Base-by-base conservation (phyloP, 1,140 invertebrate species). In the Brachionus koreanus region DNA sequence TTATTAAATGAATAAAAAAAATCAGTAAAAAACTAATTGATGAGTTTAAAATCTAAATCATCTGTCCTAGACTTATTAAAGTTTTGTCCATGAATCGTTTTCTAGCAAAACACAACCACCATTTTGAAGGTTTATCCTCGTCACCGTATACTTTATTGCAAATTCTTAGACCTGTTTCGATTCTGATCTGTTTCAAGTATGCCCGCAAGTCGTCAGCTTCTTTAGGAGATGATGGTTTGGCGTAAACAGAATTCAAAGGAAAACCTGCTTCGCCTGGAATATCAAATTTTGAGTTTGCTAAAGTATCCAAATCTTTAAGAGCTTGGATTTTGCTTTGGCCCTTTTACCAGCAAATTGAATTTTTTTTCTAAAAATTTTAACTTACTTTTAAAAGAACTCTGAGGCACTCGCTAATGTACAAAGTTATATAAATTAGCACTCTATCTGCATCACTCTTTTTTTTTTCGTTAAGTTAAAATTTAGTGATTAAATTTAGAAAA, bases 41-140 rank as follows among this genome's bases (percentile, higher is more conserved):
- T 57, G 9, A 7, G 0, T 19, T 7, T 19, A 52, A 19, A 49
- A 19, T 77, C 39, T 77, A 77, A 77, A 57, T 77, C 75, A 77
- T 49, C 42, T 82, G 57, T n/a, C 57, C 79, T 16, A 72, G 57
- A n/a, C 65, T 49, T 7, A 63, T 67, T 6, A 82, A 25, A 29
- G 79, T 74, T 82, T 82, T 82, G 86, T 99, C 97, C 97, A 99
- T 98, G 87, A 99, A 99, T 90, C 97, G 97, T 91, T 96, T 97
- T 87, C 97, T 97, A 13, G 95, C 93, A 90, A 99, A 99, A 87
- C 97, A 99, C 35, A 98, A 90, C 98, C 98, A 99, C 97, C 97
- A 99, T 90, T 91, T 98, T 86, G 94, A 96, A 12, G 97, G 95
- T 86, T 96, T 96, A 1, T 95, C 95, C 89, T 95, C 94, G 23